Conservation (phyloP, 2,797 vertebrate genomes). For the Tadarida brasiliensis region DNA sequence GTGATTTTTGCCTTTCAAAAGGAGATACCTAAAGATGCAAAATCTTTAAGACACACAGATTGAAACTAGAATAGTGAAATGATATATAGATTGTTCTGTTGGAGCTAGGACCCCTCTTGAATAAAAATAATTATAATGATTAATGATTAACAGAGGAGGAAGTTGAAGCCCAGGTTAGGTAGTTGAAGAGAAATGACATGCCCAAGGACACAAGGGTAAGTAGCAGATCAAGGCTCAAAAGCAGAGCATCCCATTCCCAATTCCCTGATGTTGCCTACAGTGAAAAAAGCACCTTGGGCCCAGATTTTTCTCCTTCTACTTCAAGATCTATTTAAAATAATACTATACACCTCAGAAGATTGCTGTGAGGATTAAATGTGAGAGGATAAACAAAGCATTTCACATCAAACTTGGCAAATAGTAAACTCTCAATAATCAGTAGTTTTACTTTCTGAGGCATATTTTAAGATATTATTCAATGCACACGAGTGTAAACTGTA, state of each 20-base stretch:
- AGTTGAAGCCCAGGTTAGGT: not conserved
- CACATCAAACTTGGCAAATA: not conserved
- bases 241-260: not conserved
- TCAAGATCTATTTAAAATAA: slow-evolving; percentile 33
- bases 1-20: slow-evolving; percentile 39
- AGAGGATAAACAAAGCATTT: not conserved
- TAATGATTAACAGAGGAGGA: not conserved
- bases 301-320: not conserved
- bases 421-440: not conserved
- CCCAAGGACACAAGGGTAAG: not conserved
- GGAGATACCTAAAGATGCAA: not conserved
- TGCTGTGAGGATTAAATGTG: not conserved
- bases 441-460: slow-evolving; percentile 22
- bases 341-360: not conserved
- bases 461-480: slow-evolving; percentile 48
- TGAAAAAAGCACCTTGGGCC: not conserved
- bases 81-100: slow-evolving; percentile 16
- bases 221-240: not conserved
- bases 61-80: not conserved
- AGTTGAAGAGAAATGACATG: not conserved
- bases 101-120: not conserved
- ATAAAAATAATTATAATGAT: slow-evolving; percentile 8
- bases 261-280: not conserved
- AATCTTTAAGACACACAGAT: not conserved
- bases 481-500: not conserved